Conservation (phyloP, 2,888 invertebrate species). For the Eupithecia subfuscata region DNA sequence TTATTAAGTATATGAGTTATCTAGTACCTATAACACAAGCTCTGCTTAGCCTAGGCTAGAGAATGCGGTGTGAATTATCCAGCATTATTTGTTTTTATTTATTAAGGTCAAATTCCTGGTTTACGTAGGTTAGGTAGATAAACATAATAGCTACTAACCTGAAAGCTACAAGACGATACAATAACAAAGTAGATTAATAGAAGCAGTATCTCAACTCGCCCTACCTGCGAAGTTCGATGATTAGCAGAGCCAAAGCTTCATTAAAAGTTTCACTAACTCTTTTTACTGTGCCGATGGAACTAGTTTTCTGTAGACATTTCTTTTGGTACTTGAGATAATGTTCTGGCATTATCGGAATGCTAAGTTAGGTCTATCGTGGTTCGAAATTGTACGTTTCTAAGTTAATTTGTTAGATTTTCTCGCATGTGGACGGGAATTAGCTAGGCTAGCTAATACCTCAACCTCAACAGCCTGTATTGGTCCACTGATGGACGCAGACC, state of each 20-base stretch:
- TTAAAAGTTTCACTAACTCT: conserved; percentile 36
- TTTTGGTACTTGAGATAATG: conserved; percentile 13
- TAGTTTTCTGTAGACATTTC: conserved; percentile 11
- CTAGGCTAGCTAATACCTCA: no score
- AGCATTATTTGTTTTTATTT: no score
- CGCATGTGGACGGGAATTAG: not conserved
- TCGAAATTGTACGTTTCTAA: not conserved
- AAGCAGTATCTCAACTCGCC: conserved; percentile 9
- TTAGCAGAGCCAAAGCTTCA: conserved; percentile 40
- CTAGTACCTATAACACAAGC: no score
- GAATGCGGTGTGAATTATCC: no score
- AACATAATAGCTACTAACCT: not conserved
- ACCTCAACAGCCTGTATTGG: no score
- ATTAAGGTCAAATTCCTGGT: not conserved
- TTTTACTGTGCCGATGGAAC: conserved; percentile 5
- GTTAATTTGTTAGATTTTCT: not conserved
- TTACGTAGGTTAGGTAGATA: not conserved
- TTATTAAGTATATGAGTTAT: no score
- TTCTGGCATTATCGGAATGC: conserved; percentile 4
- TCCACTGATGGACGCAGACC: no score
- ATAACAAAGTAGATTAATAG: conserved; percentile 12
- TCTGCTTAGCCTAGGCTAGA: no score
- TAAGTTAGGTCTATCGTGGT: not conserved
- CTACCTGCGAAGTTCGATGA: conserved; percentile 35
- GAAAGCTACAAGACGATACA: not conserved